phyloP scores from a whole-genome alignment of 2,888 invertebrate species.

The Polyommatus iphigenia region DNA sequence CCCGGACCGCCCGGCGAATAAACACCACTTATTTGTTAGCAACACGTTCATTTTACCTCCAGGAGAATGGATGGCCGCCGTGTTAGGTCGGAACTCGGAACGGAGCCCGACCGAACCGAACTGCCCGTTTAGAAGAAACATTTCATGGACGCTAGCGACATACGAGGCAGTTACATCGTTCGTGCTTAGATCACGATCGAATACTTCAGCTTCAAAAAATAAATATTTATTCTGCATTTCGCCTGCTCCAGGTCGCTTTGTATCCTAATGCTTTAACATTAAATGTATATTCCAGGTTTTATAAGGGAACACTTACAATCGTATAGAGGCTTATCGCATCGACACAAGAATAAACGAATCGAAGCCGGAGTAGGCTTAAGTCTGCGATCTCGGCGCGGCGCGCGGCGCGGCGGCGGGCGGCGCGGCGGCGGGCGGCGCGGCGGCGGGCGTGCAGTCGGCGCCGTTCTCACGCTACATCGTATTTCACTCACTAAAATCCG shows the following conservation, averaged over 20 bases:
- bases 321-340: conserved; percentile 41
- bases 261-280: neutral
- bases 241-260: neutral
- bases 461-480: conserved; percentile 47
- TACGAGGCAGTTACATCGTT: neutral
- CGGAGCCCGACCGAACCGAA: neutral
- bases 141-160: neutral
- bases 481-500: conserved; percentile 59
- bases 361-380: conserved; percentile 41
- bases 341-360: conserved; percentile 43
- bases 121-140: neutral
- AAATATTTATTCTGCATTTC: neutral
- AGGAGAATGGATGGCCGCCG: neutral
- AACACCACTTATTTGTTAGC: conserved; percentile 24
- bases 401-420: conserved; percentile 10
- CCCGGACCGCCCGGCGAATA: conserved; percentile 22
- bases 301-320: conserved; percentile 36
- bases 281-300: conserved; percentile 7
- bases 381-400: conserved; percentile 35
- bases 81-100: conserved; percentile 2
- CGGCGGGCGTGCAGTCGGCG: conserved; percentile 40
- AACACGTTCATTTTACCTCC: conserved; percentile 20
- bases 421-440: neutral
- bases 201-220: neutral
- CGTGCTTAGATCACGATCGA: neutral